phyloP scores from a whole-genome alignment of 2,888 invertebrate genomes.

The Omphaloscelis lunosa region DNA sequence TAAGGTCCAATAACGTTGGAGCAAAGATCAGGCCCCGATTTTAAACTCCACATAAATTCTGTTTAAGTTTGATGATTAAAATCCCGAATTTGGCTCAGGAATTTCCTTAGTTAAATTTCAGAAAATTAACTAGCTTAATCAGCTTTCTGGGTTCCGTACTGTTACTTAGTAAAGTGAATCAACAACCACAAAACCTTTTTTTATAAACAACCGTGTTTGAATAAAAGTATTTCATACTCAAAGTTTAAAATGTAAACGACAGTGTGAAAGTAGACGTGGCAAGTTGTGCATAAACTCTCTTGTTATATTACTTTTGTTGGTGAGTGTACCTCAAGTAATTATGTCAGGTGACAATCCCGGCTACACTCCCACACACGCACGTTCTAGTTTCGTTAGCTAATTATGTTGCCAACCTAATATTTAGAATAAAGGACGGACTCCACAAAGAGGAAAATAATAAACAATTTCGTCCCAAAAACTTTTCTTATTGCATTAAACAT shows the following conservation, averaged over 20 bases:
- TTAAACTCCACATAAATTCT: slow-evolving; percentile 60
- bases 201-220: background rate
- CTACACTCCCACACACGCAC: slow-evolving; percentile 56
- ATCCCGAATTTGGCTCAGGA: slow-evolving; percentile 42
- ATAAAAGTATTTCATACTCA: background rate
- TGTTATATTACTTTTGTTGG: slow-evolving; percentile 56
- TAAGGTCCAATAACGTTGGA: slow-evolving; percentile 38
- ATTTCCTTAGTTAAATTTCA: slow-evolving; percentile 47
- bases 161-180: slow-evolving; percentile 37
- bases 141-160: slow-evolving; percentile 44
- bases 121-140: slow-evolving; percentile 58
- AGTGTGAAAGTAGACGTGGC: slow-evolving; percentile 26
- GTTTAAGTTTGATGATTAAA: slow-evolving; percentile 64
- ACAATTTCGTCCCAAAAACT: slow-evolving; percentile 16
- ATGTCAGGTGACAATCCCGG: slow-evolving; percentile 55
- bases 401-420: slow-evolving; percentile 59
- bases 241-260: slow-evolving; percentile 22
- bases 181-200: slow-evolving; percentile 11
- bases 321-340: slow-evolving; percentile 53
- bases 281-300: slow-evolving; percentile 30
- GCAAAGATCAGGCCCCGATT: slow-evolving; percentile 49
- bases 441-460: slow-evolving; percentile 43
- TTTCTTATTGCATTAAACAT: slow-evolving; percentile 23
- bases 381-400: slow-evolving; percentile 62
- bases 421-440: slow-evolving; percentile 38